A percentile compares a stretch with the other conserved stretches of the same genome.
Evolutionary conservation across 1,140 invertebrate species (phyloP).

Genomic region (Brachystomella parvula): DNA sequence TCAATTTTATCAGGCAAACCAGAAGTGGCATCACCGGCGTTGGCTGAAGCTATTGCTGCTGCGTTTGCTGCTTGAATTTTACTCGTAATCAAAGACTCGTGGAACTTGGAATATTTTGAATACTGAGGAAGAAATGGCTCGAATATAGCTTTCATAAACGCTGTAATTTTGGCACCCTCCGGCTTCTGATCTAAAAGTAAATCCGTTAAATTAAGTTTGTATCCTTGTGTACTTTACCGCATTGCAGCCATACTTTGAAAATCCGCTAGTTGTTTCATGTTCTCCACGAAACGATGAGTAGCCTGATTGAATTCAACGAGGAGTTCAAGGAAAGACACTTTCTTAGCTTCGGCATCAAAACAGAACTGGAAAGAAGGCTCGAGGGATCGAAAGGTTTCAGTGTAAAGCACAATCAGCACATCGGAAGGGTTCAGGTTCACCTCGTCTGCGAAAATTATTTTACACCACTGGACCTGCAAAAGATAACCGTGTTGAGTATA

Average conservation of each 20-base stretch:
- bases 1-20: constrained; percentile 33
- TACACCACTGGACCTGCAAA: constrained; percentile 35
- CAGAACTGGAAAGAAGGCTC: constrained; percentile 35
- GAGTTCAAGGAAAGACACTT: constrained; percentile 33
- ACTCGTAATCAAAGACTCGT: constrained; percentile 25
- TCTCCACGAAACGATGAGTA: constrained; percentile 30
- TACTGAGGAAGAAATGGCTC: constrained; percentile 32
- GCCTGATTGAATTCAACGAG: constrained; percentile 34
- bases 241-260: constrained; percentile 22
- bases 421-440: constrained; percentile 11
- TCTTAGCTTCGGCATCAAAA: constrained; percentile 35
- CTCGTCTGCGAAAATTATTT: constrained; percentile 29
- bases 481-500: background rate
- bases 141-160: constrained; percentile 22
- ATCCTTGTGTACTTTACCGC: background rate
- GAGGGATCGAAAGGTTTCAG: constrained; percentile 25
- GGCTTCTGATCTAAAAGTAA: background rate
- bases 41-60: constrained; percentile 2
- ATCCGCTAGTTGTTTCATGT: constrained; percentile 21
- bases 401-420: constrained; percentile 33
- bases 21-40: background rate
- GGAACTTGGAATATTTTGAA: constrained; percentile 31
- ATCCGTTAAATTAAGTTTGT: no score
- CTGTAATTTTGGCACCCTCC: constrained; percentile 12
- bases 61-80: constrained; percentile 33